Conservation (phyloP, 1,140 invertebrate genomes). For the Aradophagus sp. region DNA sequence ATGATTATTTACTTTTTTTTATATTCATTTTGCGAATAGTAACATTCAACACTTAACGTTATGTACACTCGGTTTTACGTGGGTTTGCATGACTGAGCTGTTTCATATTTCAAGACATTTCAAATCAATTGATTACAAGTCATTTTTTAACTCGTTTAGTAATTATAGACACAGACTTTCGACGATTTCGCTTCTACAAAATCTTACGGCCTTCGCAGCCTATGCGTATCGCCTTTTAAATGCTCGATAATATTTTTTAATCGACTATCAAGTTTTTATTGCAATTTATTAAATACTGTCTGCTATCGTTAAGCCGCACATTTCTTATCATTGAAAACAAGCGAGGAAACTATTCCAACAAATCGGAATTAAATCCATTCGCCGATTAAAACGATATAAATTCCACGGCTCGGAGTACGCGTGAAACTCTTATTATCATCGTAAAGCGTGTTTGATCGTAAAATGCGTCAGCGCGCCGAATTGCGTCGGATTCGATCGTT, state of each 20-base stretch:
- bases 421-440: constrained; percentile 15
- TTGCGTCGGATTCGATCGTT: constrained; percentile 24
- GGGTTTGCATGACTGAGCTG: constrained; percentile 12
- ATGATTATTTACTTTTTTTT: background rate
- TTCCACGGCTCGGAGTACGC: too few relatives aligned
- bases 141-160: constrained; percentile 11
- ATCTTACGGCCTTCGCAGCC: too few relatives aligned
- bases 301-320: too few relatives aligned
- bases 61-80: constrained; percentile 7
- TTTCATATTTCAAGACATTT: constrained; percentile 23
- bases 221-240: background rate
- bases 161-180: constrained; percentile 15
- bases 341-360: too few relatives aligned
- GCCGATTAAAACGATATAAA: constrained; percentile 24
- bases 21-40: constrained; percentile 5
- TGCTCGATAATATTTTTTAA: too few relatives aligned
- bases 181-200: constrained; percentile 1
- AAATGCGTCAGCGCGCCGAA: constrained; percentile 16
- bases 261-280: too few relatives aligned
- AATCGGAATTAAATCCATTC: too few relatives aligned
- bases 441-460: constrained; percentile 15
- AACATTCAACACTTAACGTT: background rate
- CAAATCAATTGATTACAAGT: constrained; percentile 17
- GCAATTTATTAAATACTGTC: too few relatives aligned
- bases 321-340: too few relatives aligned